A percentile compares a stretch with the other conserved stretches of the same genome.
Conservation (phyloP, 2,113 vertebrate genomes). For the Oryzias curvinotus region DNA sequence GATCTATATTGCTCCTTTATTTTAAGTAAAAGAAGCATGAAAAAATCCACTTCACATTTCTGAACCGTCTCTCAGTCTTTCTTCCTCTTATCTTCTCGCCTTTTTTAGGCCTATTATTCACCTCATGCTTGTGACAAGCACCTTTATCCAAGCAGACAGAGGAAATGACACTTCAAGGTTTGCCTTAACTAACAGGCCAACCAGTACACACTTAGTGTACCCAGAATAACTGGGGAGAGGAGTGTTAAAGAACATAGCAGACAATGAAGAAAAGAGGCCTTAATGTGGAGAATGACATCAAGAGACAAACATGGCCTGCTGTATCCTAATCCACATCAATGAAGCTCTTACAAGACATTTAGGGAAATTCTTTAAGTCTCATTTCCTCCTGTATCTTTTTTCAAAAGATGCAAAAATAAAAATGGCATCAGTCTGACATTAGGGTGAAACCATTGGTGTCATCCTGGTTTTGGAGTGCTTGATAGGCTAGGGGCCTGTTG, state of each 20-base stretch:
- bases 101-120: slow-evolving; percentile 14
- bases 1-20: neutral
- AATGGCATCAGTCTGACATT: too few relatives aligned
- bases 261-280: neutral
- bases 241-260: slow-evolving; percentile 17
- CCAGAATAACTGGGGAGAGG: neutral
- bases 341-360: neutral
- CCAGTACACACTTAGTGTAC: slow-evolving; percentile 3
- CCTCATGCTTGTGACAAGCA: slow-evolving; percentile 39
- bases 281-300: neutral
- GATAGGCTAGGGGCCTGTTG: too few relatives aligned
- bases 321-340: neutral
- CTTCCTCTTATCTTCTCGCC: neutral
- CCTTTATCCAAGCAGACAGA: slow-evolving; percentile 50
- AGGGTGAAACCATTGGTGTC: too few relatives aligned
- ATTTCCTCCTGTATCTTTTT: too few relatives aligned
- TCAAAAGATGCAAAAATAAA: too few relatives aligned
- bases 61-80: neutral
- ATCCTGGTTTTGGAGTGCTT: too few relatives aligned
- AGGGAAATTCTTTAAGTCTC: neutral
- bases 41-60: neutral
- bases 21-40: neutral
- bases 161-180: slow-evolving; percentile 61
- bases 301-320: neutral
- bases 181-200: slow-evolving; percentile 29